Conservation (phyloP, 2,888 invertebrate species). For the Torymus auratus region DNA sequence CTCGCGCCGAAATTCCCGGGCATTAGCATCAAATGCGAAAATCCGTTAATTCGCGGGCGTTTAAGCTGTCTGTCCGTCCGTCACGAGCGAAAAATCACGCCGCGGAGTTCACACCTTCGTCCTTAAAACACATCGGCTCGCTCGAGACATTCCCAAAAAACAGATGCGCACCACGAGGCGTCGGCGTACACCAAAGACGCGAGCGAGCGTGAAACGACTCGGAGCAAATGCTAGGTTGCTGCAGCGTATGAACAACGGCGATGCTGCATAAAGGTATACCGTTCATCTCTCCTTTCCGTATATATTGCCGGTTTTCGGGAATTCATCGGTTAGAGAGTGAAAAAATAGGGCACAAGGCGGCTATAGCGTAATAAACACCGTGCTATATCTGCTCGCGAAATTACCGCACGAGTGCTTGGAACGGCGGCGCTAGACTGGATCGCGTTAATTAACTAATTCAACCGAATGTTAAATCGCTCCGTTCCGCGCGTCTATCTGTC, state of each 20-base stretch:
- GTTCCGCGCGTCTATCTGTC: conserved; percentile 47
- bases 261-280: too few relatives aligned
- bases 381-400: too few relatives aligned
- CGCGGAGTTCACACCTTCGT: conserved; percentile 47
- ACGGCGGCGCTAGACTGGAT: too few relatives aligned
- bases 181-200: neutral
- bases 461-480: conserved; percentile 67
- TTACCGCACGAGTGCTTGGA: too few relatives aligned
- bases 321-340: too few relatives aligned
- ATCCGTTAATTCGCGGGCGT: conserved; percentile 45
- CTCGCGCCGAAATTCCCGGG: conserved; percentile 35
- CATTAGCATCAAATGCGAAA: conserved; percentile 43
- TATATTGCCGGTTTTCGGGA: too few relatives aligned
- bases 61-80: conserved; percentile 40
- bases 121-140: neutral
- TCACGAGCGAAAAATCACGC: conserved; percentile 50
- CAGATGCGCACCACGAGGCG: neutral
- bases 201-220: conserved; percentile 9
- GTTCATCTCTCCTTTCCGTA: too few relatives aligned
- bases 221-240: conserved; percentile 8
- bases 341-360: too few relatives aligned
- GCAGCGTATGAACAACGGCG: neutral
- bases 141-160: neutral
- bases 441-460: conserved; percentile 67
- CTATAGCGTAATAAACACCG: too few relatives aligned